A percentile compares a stretch with the other conserved stretches of the same genome.
phyloP scores from a whole-genome alignment of 2,797 vertebrate species.

The Alauda arvensis region DNA sequence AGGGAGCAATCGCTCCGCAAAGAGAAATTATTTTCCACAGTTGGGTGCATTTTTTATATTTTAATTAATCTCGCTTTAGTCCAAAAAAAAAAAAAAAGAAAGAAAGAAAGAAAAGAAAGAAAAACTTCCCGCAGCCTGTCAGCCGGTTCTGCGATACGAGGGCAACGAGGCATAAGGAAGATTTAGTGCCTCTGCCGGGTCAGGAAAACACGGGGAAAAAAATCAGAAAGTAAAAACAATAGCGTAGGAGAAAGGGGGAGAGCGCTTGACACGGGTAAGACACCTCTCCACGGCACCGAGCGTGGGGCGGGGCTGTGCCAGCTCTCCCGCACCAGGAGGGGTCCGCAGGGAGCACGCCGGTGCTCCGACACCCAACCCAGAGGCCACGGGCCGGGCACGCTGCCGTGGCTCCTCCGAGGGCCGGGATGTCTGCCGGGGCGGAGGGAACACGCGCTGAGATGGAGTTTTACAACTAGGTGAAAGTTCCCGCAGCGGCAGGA shows the following conservation, averaged over 20 bases:
- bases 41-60: constrained; percentile 30
- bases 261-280: background rate
- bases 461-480: constrained; percentile 54
- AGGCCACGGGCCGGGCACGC: background rate
- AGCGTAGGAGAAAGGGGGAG: background rate
- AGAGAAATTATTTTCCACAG: constrained; percentile 45
- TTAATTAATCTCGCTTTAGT: constrained; percentile 36
- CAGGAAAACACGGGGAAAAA: constrained; percentile 31
- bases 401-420: background rate
- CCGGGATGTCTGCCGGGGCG: background rate
- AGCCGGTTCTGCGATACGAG: background rate
- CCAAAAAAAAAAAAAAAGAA: background rate
- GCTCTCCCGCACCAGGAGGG: background rate
- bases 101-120: background rate
- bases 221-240: constrained; percentile 25
- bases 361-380: background rate
- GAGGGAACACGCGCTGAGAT: constrained; percentile 20
- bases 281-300: background rate
- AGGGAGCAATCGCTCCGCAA: background rate
- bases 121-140: background rate
- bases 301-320: background rate
- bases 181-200: constrained; percentile 27
- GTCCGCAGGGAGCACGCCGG: background rate
- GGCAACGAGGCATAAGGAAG: constrained; percentile 19
- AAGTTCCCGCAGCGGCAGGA: constrained; percentile 49